Conservation (phyloP, 2,888 invertebrate genomes). For the Morpho deidamia region DNA sequence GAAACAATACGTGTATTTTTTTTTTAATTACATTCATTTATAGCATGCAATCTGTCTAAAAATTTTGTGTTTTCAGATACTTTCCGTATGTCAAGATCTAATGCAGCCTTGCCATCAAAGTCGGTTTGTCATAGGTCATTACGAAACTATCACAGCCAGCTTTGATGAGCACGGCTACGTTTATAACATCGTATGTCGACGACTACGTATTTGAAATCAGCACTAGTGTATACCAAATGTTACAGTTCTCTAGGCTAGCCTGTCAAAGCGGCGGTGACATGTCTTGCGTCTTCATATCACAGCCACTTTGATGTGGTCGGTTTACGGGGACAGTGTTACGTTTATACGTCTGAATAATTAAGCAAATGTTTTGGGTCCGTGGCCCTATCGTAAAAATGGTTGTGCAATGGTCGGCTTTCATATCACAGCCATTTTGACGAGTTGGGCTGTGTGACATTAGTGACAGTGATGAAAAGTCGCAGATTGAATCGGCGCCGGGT, state of each 20-base stretch:
- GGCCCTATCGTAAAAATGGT: constrained; percentile 84
- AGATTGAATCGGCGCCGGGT: constrained; percentile 34
- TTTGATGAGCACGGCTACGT: constrained; percentile 93
- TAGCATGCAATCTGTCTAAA: neutral
- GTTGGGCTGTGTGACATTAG: constrained; percentile 80
- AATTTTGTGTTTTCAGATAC: constrained; percentile 4
- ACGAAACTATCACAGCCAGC: constrained; percentile 94
- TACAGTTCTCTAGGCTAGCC: constrained; percentile 78
- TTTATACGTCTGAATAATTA: neutral
- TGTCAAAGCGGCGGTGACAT: constrained; percentile 95
- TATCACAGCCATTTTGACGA: constrained; percentile 98
- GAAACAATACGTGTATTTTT: too few relatives aligned
- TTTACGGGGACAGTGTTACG: constrained; percentile 50
- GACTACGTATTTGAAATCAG: neutral
- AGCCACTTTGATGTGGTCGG: constrained; percentile 98
- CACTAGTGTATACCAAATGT: neutral
- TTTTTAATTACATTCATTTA: too few relatives aligned
- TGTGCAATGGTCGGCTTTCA: constrained; percentile 53
- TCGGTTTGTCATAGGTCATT: constrained; percentile 88
- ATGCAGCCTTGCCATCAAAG: constrained; percentile 85
- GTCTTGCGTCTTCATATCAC: constrained; percentile 86
- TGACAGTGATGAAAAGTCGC: neutral
- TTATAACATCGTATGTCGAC: constrained; percentile 21
- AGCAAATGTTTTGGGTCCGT: constrained; percentile 31
- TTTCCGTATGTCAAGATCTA: constrained; percentile 18